These are phyloP conservation scores for Ispidina lecontei DNA, from an alignment of 2,797 vertebrate species.

Conservation along the genomic window DNA sequence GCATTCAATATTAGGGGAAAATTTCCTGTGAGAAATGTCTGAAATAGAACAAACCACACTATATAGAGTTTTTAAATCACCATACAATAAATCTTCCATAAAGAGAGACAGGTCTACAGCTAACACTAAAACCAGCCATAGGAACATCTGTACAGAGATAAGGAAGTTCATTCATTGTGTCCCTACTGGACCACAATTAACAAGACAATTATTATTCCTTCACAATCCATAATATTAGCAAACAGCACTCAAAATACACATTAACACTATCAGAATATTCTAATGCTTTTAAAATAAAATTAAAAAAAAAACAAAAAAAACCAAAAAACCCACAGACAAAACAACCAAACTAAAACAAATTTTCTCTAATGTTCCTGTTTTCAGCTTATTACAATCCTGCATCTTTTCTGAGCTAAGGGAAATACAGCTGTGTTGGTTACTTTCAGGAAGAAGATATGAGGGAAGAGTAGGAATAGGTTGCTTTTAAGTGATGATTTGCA, in stretches of 20 bases:
- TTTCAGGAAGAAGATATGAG: not conserved
- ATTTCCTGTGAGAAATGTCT: not conserved
- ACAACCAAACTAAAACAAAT: not conserved
- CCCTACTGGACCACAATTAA: not conserved
- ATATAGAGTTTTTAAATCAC: not conserved
- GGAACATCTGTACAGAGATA: not conserved
- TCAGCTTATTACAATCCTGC: not conserved
- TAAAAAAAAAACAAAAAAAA: too few relatives aligned
- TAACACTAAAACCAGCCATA: not conserved
- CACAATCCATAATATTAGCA: not conserved
- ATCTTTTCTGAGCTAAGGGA: not conserved
- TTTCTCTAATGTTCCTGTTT: not conserved
- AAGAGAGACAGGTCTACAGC: not conserved
- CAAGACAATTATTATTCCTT: not conserved
- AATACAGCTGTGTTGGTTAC: not conserved
- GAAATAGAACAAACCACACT: not conserved
- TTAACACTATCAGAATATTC: not conserved
- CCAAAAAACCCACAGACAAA: too few relatives aligned
- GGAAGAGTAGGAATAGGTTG: not conserved
- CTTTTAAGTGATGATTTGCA: not conserved
- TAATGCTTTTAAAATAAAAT: not conserved
- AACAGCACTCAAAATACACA: not conserved
- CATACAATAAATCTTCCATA: not conserved
- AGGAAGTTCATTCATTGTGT: not conserved
- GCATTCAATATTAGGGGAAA: not conserved